Percentiles rank a stretch among this genome's conserved stretches.
These are phyloP conservation scores for Porites lobata DNA, from an alignment of 92 coral and sea anemone species.

Conservation along the genomic window DNA sequence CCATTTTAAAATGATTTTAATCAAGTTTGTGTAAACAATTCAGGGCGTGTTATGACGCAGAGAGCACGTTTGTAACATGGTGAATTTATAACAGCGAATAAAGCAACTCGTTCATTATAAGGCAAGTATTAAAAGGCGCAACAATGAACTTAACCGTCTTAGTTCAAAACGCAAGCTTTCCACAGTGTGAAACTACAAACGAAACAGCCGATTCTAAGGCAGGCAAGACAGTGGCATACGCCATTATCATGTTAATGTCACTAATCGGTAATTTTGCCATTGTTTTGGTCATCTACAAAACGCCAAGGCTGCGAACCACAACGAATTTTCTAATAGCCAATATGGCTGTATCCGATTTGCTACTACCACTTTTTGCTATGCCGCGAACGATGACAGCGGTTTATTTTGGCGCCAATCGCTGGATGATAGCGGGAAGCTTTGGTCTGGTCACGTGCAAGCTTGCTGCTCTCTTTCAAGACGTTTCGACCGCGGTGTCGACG, in stretches of 20 bases:
- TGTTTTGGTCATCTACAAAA: conserved; percentile 27
- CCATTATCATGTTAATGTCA: conserved; percentile 21
- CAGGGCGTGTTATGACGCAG: conserved; percentile 8
- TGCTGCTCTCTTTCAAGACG: conserved; percentile 34
- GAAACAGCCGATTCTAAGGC: conserved; percentile 23
- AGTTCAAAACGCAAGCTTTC: conserved; percentile 1
- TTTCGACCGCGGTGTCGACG: conserved; percentile 45
- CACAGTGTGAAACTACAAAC: background rate
- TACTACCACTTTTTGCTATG: conserved; percentile 41
- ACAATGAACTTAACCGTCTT: conserved; percentile 6
- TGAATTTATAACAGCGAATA: conserved; percentile 6
- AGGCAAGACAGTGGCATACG: conserved; percentile 35
- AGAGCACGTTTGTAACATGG: background rate
- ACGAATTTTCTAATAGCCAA: conserved; percentile 47
- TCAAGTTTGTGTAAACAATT: conserved; percentile 25
- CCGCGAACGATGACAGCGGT: conserved; percentile 39
- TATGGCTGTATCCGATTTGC: conserved; percentile 53
- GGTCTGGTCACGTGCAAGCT: conserved; percentile 54
- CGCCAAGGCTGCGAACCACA: conserved; percentile 39
- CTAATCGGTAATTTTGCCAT: conserved; percentile 40
- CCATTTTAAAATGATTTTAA: conserved; percentile 10
- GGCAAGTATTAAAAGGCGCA: background rate
- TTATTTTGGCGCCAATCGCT: conserved; percentile 33
- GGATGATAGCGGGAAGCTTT: conserved; percentile 43
- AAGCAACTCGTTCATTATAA: background rate